Evolutionary conservation across 1,140 invertebrate genomes (phyloP), one percentile per base, ranked within the genome.

Genomic region (Drosophila tristis): DNA sequence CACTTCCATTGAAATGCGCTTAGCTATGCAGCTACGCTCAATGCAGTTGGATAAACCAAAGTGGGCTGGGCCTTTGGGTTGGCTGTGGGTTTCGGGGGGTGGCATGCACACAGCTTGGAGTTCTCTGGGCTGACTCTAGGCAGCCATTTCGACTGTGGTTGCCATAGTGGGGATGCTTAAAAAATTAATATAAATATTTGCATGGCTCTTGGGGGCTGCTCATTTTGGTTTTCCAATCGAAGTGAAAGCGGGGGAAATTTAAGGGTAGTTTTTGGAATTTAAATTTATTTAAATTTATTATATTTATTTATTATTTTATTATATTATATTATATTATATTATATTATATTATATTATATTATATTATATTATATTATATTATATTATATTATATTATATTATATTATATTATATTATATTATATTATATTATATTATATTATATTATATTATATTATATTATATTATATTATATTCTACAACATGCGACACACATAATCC

Each of bases 81-180:
- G 43, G 55, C 1, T 9, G 7, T 13, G 26, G 44, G 49, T 3
- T 9, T 9, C 2, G 31, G 31, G 20, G 20, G 20, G 16, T 16
- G 16, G 16, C 16, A 16, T 16, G 16, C 16, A 20, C 1, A 20
- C 1, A 20, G 20, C 1, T 1, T 2, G 20, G 20, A 3, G 31
- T 9, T 8, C 31, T 31, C 3, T 31, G 31, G 31, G 7, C 8
- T 31, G 31, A 3, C 3, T 9, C 0, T 13, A 44, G 13, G 51
- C 23, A 63, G 73, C 81, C 77, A 85, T 86, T 85, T 86, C 68
- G 73, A 48, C 45, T 84, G 76, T 23, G 67, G 67, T 70, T 70
- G 29, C 26, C 16, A 13, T n/a, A n/a, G 5, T 31, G 71, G 23
- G 71, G 23, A 20, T 53, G 29, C 70, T 74, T 60, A 39, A 20